Base-by-base conservation (phyloP, 2,888 invertebrate species). In the Spisula solida region DNA sequence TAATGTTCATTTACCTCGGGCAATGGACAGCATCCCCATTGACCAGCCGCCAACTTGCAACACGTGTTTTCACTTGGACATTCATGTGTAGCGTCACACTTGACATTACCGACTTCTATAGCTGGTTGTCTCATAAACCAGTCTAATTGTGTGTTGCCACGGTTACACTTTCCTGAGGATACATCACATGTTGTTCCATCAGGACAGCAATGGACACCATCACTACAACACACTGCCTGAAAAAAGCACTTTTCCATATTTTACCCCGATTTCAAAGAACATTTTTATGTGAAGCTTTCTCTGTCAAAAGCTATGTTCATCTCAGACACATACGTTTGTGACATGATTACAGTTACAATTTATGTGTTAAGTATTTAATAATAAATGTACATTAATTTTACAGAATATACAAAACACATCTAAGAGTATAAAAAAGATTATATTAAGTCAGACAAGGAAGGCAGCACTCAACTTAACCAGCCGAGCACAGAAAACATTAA, bases 221-320 rank as follows among this genome's bases (percentile, higher is more conserved):
- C 96, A 48, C 89, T 81, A 90, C 96, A 96, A 83, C 96, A 96
- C 2, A 95, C 94, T 70, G 96, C 96, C 84, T 84, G 34, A 47
- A 83, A 83, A 34, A 16, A n/a, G n/a, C n/a, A n/a, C n/a, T n/a
- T n/a, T n/a, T n/a, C n/a, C n/a, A n/a, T n/a, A n/a, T n/a, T n/a
- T n/a, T n/a, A n/a, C n/a, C n/a, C n/a, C n/a, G n/a, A n/a, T n/a
- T n/a, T n/a, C n/a, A n/a, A n/a, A n/a, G n/a, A n/a, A n/a, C n/a
- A n/a, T n/a, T n/a, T n/a, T n/a, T n/a, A n/a, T n/a, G n/a, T n/a
- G n/a, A n/a, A n/a, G n/a, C n/a, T n/a, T n/a, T n/a, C n/a, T n/a
- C n/a, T n/a, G n/a, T n/a, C n/a, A n/a, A n/a, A n/a, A n/a, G n/a
- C n/a, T n/a, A n/a, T n/a, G n/a, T n/a, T n/a, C n/a, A n/a, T n/a